A percentile compares a stretch with the other conserved stretches of the same genome.
Evolutionary conservation across 1,140 invertebrate species (phyloP).

Genomic region (Magallana angulata): DNA sequence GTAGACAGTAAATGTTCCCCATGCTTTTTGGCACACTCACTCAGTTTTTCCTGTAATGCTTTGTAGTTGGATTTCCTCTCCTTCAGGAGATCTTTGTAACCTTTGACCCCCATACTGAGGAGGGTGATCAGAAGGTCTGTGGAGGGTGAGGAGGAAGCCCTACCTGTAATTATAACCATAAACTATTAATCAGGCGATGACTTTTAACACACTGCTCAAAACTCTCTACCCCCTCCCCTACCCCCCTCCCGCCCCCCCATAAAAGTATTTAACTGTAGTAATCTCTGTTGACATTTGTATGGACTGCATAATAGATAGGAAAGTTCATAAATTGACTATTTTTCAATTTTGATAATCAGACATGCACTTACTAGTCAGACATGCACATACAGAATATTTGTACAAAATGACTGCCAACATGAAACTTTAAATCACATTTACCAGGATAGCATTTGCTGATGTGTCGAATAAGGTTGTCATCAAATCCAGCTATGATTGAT

Average conservation of each 20-base stretch:
- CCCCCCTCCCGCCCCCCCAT: too few species aligned
- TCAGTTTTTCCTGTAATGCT: slow-evolving; percentile 84
- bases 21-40: slow-evolving; percentile 83
- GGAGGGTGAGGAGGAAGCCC: slow-evolving; percentile 87
- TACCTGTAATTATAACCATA: slow-evolving; percentile 77
- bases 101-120: slow-evolving; percentile 86
- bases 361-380: neutral
- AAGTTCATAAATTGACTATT: too few species aligned
- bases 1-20: slow-evolving; percentile 85
- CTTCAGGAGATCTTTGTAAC: slow-evolving; percentile 84
- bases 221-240: too few species aligned
- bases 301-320: too few species aligned
- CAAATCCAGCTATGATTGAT: slow-evolving; percentile 88
- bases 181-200: too few species aligned
- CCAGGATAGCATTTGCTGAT: slow-evolving; percentile 90
- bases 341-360: too few species aligned
- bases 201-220: too few species aligned
- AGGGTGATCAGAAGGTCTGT: slow-evolving; percentile 91
- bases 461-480: slow-evolving; percentile 84
- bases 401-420: neutral
- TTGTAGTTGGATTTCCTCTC: slow-evolving; percentile 85
- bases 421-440: slow-evolving; percentile 61
- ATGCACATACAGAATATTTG: neutral
- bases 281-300: too few species aligned
- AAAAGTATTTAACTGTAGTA: too few species aligned